phyloP scores from a whole-genome alignment of 2,113 vertebrate genomes.

The Xiphophorus couchianus region DNA sequence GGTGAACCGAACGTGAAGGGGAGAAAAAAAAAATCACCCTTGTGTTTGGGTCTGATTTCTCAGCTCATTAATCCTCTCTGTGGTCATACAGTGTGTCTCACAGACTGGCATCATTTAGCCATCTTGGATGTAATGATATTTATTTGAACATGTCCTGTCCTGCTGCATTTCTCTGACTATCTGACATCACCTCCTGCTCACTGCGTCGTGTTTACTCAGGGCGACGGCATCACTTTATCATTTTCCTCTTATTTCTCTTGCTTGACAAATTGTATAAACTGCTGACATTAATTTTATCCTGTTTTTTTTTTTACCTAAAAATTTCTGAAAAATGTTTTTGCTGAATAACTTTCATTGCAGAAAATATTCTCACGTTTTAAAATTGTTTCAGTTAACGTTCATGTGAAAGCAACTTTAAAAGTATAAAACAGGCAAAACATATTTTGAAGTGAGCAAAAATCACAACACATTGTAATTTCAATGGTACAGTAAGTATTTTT shows the following conservation, averaged over 20 bases:
- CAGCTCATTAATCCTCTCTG: constrained; percentile 75
- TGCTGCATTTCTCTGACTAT: constrained; percentile 59
- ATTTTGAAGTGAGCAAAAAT: too few relatives aligned
- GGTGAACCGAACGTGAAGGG: constrained; percentile 17
- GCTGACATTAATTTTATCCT: not conserved
- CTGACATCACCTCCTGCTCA: constrained; percentile 67
- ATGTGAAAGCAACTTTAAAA: too few relatives aligned
- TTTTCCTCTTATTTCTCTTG: not conserved
- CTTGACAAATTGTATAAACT: not conserved
- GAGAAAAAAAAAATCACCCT: constrained; percentile 19
- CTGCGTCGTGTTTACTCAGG: constrained; percentile 50
- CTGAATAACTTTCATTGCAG: not conserved
- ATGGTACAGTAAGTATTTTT: too few relatives aligned
- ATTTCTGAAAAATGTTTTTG: not conserved
- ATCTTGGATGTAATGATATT: constrained; percentile 74
- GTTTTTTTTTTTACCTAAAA: not conserved
- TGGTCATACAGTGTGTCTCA: constrained; percentile 41
- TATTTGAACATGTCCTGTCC: constrained; percentile 68
- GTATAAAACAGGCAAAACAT: too few relatives aligned
- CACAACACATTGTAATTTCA: too few relatives aligned
- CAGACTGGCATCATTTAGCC: constrained; percentile 65
- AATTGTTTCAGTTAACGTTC: too few relatives aligned
- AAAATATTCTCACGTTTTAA: too few relatives aligned
- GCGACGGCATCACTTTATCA: not conserved
- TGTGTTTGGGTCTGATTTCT: constrained; percentile 71